A percentile compares a stretch with the other conserved stretches of the same genome.
Conservation (phyloP, 2,113 vertebrate genomes). For the Labeo catla region DNA sequence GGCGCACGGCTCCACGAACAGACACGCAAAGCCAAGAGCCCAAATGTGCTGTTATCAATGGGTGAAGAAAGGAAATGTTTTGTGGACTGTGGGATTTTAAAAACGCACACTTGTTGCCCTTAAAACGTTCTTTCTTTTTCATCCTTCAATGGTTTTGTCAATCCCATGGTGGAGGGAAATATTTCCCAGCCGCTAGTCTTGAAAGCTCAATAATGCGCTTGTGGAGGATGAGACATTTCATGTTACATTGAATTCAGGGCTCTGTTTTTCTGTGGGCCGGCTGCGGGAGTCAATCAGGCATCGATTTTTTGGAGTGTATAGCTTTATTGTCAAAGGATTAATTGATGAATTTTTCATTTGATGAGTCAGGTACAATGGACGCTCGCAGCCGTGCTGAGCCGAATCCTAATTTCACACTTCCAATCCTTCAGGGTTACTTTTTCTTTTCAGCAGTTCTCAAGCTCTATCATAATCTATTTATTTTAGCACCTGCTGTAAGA, state of each 20-base stretch:
- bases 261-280: conserved; percentile 69
- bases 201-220: conserved; percentile 43
- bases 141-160: conserved; percentile 24
- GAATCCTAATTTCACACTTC: conserved; percentile 82
- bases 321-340: conserved; percentile 89
- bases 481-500: conserved; percentile 46
- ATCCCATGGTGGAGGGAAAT: not conserved
- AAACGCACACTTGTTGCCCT: not conserved
- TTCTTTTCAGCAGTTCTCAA: conserved; percentile 59
- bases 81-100: not conserved
- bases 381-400: conserved; percentile 74
- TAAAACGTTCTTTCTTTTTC: not conserved
- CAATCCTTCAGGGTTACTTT: conserved; percentile 66
- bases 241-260: conserved; percentile 73
- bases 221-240: conserved; percentile 81
- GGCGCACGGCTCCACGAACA: not conserved
- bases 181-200: not conserved
- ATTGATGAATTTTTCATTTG: conserved; percentile 91
- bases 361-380: conserved; percentile 80
- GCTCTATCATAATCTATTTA: conserved; percentile 19
- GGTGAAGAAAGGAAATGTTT: not conserved
- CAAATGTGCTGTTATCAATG: not conserved
- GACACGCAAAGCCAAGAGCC: not conserved
- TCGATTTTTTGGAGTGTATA: conserved; percentile 84
- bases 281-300: conserved; percentile 83